Base-by-base conservation (phyloP, 2,797 vertebrate genomes). In the Danio tinwini region DNA sequence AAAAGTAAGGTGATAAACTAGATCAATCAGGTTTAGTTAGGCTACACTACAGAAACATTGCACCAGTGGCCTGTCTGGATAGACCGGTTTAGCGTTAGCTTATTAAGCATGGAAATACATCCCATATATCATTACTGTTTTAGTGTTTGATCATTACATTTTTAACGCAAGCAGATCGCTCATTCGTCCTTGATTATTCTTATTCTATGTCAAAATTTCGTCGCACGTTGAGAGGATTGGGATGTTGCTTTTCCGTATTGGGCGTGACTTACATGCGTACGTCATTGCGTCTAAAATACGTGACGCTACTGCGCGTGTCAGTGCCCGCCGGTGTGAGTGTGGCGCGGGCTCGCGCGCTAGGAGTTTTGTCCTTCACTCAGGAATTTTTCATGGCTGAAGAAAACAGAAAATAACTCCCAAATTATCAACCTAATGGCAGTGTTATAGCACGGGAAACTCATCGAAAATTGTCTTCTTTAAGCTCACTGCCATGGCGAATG, bases 351-450 rank as follows among this genome's bases (percentile, higher is more conserved):
- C 76, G 65, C 21, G 77, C 68, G 69, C 49, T 13, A 65, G 47
- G 80, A 82, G 63, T 12, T 56, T 81, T 81, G 87, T 88, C 88
- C 91, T 89, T 85, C 86, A 81, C 52, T 83, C 65, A 84, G 88
- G 87, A 85, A 85, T 86, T 76, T 80, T 80, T 76, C n/a, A 21
- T 78, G 74, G 82, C 75, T 39, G 71, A 56, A 56, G 3, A 74
- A 78, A 81, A 86, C 63, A 37, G 52, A 17, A 17, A 88, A 86
- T 12, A 53, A 14, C 56, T 47, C 19, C 0, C 7, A 17, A 82
- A 84, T 68, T 16, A 2, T 5, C 1, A 19, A 13, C 49, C 10
- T 62, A 69, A 85, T 83, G 79, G 75, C 58, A 47, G 77, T 63
- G 6, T n/a, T 63, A 14, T 49, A 50, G 45, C 19, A 45, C n/a